Base-by-base conservation (phyloP, 1,140 invertebrate genomes). In the Apis florea region DNA sequence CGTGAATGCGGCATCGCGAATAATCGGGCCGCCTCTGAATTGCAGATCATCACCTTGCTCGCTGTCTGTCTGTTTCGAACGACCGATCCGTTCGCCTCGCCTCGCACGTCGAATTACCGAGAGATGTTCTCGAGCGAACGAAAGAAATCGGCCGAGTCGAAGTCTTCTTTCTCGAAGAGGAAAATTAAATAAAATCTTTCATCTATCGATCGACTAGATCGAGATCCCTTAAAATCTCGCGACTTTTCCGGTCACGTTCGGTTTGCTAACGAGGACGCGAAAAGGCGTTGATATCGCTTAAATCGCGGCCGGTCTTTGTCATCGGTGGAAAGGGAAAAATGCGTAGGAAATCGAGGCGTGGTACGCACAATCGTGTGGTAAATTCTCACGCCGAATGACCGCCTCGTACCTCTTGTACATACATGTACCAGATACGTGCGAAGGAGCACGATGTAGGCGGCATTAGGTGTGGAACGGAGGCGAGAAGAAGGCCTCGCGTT, bases 341-440 rank as follows among this genome's bases (percentile, higher is more conserved):
- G 89, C 85, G 89, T 90, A 89, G 89, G 89, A 88, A 88, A 91
- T 84, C 73, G 83, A 82, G 89, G 89, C 86, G 90, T 86, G 90
- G 89, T 90, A 87, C 79, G 70, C 83, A 84, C 70, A 88, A 82
- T 75, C 83, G 83, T 78, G 77, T 68, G 82, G 78, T 89, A 89
- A 89, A 88, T 88, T 88, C 82, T 89, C 87, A 89, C 87, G 87
- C 87, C 78, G 70, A 83, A 85, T 72, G 85, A 86, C 56, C 85
- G 68, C 83, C 69, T 76, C 66, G 58, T 63, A 66, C 69, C 61
- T 24, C 71, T n/a, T n/a, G 79, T 66, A 49, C 63, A 21, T 53
- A 74, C 58, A 53, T 59, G 67, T 78, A 75, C 66, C 58, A 83
- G 67, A 83, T 86, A 85, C 79, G 53, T 56, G 69, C 58, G 72